Evolutionary conservation across 2,888 invertebrate genomes (phyloP), one percentile per base, ranked within the genome.

Genomic region (Flabesymbios commensalis): DNA sequence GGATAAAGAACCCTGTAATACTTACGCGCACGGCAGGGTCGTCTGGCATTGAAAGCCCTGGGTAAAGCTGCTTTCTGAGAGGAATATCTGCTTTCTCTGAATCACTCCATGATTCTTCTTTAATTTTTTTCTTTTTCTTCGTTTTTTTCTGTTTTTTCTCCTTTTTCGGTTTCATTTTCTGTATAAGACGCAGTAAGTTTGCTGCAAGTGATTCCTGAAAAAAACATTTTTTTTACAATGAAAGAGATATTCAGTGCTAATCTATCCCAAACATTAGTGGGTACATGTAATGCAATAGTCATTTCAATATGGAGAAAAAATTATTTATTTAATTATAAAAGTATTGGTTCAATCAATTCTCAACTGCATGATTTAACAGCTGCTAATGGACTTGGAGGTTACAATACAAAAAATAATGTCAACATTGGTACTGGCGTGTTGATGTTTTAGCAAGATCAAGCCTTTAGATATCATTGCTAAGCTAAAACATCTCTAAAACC

Each of bases 131-230:
- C 41, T 65, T 53, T 56, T 70, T 69, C 22, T 65, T 68, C 71
- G 75, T 76, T 32, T 69, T 59, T 41, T 58, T 60, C 19, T 54
- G 57, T 55, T 58, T 59, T 51, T 54, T 48, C 28, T 56, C 55
- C 3, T 63, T 65, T 61, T 76, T 76, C 3, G 85, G 85, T 79
- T 90, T 90, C 97, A 98, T 97, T 75, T 94, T 92, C 74, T 95
- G 92, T 66, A 99, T 97, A 56, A 99, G 91, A 59, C 98, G 88
- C 31, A 97, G 86, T 36, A 99, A 86, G 83, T 96, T 99, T 1
- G 92, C 90, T 72, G 93, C 89, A 74, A 99, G 91, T 0, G 98
- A 97, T 78, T 99, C 98, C 86, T 88, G 76, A 17, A 75, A 70
- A 48, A 45, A 57, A 10, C 17, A 59, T n/a, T n/a, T n/a, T n/a